phyloP scores from a whole-genome alignment of 2,797 vertebrate genomes.

The Anguilla megastoma region DNA sequence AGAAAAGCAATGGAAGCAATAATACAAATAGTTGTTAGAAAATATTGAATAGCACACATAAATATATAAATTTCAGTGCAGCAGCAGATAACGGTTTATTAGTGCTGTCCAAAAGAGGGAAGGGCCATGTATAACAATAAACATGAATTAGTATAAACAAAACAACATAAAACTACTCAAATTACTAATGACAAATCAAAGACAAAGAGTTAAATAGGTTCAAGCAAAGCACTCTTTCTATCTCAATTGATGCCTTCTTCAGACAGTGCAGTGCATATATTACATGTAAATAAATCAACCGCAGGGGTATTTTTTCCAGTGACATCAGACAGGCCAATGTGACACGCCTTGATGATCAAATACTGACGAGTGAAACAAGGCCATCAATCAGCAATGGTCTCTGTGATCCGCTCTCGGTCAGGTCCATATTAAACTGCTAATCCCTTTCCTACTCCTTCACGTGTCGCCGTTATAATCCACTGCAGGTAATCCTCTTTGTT shows the following conservation, averaged over 20 bases:
- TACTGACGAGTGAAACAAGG: slow-evolving; percentile 29
- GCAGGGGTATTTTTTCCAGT: not conserved
- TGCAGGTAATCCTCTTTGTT: slow-evolving; percentile 36
- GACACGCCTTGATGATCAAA: slow-evolving; percentile 22
- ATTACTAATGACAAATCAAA: not conserved
- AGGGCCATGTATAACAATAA: not conserved
- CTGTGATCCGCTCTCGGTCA: not conserved
- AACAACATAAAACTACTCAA: not conserved
- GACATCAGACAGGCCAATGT: not conserved
- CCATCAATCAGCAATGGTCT: slow-evolving; percentile 4
- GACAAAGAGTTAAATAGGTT: not conserved
- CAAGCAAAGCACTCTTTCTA: not conserved
- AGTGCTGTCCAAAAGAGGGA: not conserved
- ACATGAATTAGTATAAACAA: not conserved
- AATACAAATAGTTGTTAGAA: not conserved
- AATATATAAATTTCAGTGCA: not conserved
- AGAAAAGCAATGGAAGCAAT: not conserved
- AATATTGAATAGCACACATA: not conserved
- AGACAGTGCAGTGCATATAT: not conserved
- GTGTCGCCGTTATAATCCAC: slow-evolving; percentile 37
- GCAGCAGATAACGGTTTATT: not conserved
- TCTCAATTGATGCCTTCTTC: not conserved
- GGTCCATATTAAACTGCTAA: slow-evolving; percentile 33
- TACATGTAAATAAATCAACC: not conserved
- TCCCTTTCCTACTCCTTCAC: slow-evolving; percentile 36